Evolutionary conservation across 2,888 invertebrate species (phyloP), one percentile per base, ranked within the genome.

Genomic region (Drosophila seclusa): DNA sequence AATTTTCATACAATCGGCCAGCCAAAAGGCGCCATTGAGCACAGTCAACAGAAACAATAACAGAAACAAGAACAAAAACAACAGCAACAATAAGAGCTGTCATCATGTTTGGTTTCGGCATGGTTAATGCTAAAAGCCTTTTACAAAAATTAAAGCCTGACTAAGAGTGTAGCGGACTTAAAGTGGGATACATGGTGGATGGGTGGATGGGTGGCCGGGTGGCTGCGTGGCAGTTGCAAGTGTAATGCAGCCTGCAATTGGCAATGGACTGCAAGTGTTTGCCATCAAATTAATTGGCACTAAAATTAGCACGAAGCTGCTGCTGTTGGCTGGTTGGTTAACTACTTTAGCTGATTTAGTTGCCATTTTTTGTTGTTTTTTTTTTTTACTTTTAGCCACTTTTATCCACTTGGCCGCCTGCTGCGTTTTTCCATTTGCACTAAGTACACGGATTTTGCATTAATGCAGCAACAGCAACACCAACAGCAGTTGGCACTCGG

Each of bases 261-360:
- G 79, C 81, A 77, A 74, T 68, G 77, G 67, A 70, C 70, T 75
- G 80, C 72, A 87, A 87, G 86, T 86, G 83, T 87, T 87, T 87
- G 88, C 90, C 75, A 89, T 86, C 86, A 87, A 87, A 87, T 87
- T 87, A 87, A 87, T 87, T 87, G 87, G 86, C 89, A 87, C 88
- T 89, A 86, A 87, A 87, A 87, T 89, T 89, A 89, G 85, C 85
- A 75, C 77, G 59, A 85, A 52, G 40, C 45, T 36, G 59, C 48
- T 62, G 50, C 72, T 63, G 76, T 68, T 78, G 75, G 79, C 75
- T 69, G 73, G 67, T 61, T 70, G 73, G 42, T 68, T 57, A 55
- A 70, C 67, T 69, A 75, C 67, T 67, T 62, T 62, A 55, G 63
- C 73, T 78, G 79, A 82, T 76, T 77, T 79, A 75, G 73, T 71